Base-by-base conservation (phyloP, 2,797 vertebrate genomes). In the Okamejei kenojei region DNA sequence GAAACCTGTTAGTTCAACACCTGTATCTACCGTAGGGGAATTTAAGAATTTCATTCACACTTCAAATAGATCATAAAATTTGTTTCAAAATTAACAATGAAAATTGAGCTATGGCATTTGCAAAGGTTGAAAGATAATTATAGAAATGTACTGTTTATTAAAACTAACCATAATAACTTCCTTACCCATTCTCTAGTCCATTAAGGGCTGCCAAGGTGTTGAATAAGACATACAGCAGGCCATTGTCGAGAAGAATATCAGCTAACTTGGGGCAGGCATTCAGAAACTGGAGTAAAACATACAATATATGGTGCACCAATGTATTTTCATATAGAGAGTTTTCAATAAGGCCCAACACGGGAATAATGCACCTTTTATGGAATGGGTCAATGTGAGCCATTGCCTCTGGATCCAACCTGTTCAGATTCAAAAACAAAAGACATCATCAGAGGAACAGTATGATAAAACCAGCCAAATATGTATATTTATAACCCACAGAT, bases 161-260 rank as follows among this genome's bases (percentile, higher is more conserved):
- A 54, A 9, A 15, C 13, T 21, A 35, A 13, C 71, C 13, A 73
- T 54, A 63, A 76, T n/a, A 68, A 68, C 32, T 84, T 93, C 68
- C 97, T 94, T 96, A 99, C 99, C 98, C 97, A n/a, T 97, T 97
- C 96, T 99, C 98, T 95, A 99, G 96, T 94, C 98, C 99, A 0
- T 98, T 99, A 94, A 99, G 97, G 38, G 98, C 97, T 94, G 98
- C 98, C 93, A 99, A 96, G 0, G 98, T 99, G 95, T 99, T 99
- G 95, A 98, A 99, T 93, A 99, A 96, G 92, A 98, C 98, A 2
- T 99, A 99, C 68, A 99, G 97, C 4, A 99, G 97, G 58, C 99
- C 98, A 94, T 99, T 99, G 95, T 99, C 99, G 92, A 99, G 96
- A 94, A 99, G 96, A 93, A 99, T 97, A 96, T 99, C 98, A 94